A percentile compares a stretch with the other conserved stretches of the same genome.
Evolutionary conservation across 2,797 vertebrate species (phyloP).

Genomic region (Galago senegalensis): DNA sequence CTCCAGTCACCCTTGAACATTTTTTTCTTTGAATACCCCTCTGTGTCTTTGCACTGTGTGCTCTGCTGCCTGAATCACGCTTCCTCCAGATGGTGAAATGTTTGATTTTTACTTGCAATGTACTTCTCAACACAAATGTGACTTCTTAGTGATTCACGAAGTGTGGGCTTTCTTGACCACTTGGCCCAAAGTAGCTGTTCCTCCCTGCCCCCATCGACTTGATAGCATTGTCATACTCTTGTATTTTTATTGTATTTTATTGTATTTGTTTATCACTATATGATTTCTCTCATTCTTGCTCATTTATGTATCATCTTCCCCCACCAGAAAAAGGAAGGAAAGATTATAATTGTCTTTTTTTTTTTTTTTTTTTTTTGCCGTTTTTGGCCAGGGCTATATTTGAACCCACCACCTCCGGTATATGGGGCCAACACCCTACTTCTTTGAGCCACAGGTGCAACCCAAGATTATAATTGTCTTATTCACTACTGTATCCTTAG

Average conservation of each 20-base stretch:
- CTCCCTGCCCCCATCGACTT: too few species aligned
- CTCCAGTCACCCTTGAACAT: neutral
- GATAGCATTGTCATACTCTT: too few species aligned
- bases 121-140: neutral
- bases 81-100: neutral
- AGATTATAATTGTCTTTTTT: neutral
- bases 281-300: neutral
- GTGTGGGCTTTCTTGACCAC: neutral
- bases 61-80: neutral
- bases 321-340: constrained; percentile 14
- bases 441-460: too few species aligned
- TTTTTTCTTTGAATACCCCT: neutral
- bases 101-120: neutral
- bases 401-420: too few species aligned
- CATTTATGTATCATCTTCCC: neutral
- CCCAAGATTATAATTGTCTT: neutral
- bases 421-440: too few species aligned
- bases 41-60: neutral
- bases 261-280: too few species aligned
- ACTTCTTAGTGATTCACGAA: neutral
- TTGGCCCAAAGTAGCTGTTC: neutral
- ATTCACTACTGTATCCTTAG: neutral
- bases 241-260: neutral
- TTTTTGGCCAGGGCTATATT: too few species aligned
- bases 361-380: too few species aligned